Evolutionary conservation across 2,797 vertebrate genomes (phyloP).

Genomic region (Nannoperca australis): DNA sequence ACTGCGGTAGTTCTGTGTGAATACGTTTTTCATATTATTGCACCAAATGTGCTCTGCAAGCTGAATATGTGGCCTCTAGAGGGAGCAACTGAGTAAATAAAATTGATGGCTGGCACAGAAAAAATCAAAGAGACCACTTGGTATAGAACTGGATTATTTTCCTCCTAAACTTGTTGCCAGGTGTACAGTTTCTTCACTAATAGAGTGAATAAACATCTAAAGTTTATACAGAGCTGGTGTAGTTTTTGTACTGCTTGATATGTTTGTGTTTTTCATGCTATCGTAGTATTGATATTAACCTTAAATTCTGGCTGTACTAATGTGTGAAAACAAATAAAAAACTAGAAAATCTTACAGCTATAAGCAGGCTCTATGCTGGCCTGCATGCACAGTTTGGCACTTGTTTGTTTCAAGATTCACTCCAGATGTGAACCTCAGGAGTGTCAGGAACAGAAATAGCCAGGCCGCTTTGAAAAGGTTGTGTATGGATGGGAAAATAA

Average conservation of each 20-base stretch:
- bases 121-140: not conserved
- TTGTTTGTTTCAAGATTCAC: constrained; percentile 56
- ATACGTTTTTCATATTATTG: not conserved
- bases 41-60: constrained; percentile 12
- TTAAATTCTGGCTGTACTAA: not conserved
- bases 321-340: constrained; percentile 37
- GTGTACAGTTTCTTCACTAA: not conserved
- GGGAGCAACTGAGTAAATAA: constrained; percentile 40
- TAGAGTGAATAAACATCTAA: not conserved
- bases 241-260: not conserved
- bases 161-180: not conserved
- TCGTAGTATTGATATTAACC: not conserved
- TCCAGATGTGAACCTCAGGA: constrained; percentile 76
- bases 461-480: constrained; percentile 38
- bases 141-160: not conserved
- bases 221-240: not conserved
- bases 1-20: not conserved
- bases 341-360: constrained; percentile 40
- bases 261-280: not conserved
- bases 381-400: constrained; percentile 49
- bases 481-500: constrained; percentile 67
- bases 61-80: constrained; percentile 32
- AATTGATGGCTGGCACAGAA: not conserved
- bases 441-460: constrained; percentile 63
- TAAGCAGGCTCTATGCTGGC: constrained; percentile 40